These are phyloP conservation scores for Brachypteracias leptosomus DNA, from an alignment of 2,113 vertebrate genomes.

Conservation along the genomic window DNA sequence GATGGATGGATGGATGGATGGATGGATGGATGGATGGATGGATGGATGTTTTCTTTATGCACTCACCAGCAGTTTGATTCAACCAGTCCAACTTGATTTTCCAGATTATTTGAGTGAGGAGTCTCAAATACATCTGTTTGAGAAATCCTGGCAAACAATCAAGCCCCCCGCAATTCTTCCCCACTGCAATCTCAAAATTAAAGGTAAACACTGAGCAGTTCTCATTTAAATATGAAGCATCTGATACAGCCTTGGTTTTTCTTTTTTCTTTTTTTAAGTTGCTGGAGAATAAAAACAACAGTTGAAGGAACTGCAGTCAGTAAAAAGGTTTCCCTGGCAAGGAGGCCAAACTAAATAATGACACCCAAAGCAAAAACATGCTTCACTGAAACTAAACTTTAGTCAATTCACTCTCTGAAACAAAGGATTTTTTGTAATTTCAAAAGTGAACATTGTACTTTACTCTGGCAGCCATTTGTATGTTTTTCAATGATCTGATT, in stretches of 20 bases:
- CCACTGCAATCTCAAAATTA: conserved; percentile 65
- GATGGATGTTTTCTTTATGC: conserved; percentile 61
- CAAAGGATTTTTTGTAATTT: conserved; percentile 83
- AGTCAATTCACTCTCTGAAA: conserved; percentile 76
- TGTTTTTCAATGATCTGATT: conserved; percentile 79
- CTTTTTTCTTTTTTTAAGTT: conserved; percentile 2
- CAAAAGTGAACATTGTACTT: conserved; percentile 82
- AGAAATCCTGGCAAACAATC: conserved; percentile 68
- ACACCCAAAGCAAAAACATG: conserved; percentile 84
- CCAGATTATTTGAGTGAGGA: conserved; percentile 77
- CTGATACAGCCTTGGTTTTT: conserved; percentile 46
- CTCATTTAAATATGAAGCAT: conserved; percentile 74
- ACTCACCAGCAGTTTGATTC: conserved; percentile 68
- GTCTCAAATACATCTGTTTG: conserved; percentile 69
- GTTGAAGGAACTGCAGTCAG: conserved; percentile 65
- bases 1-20: background rate
- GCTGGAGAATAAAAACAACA: conserved; percentile 74
- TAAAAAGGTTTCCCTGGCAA: conserved; percentile 73
- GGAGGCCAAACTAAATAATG: conserved; percentile 82
- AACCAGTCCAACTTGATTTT: conserved; percentile 77
- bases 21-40: background rate
- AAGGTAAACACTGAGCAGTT: conserved; percentile 68
- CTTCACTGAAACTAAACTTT: conserved; percentile 78
- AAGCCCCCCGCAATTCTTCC: conserved; percentile 63
- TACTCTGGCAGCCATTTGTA: conserved; percentile 75